phyloP scores from a whole-genome alignment of 2,113 vertebrate genomes.

The Esox niger region DNA sequence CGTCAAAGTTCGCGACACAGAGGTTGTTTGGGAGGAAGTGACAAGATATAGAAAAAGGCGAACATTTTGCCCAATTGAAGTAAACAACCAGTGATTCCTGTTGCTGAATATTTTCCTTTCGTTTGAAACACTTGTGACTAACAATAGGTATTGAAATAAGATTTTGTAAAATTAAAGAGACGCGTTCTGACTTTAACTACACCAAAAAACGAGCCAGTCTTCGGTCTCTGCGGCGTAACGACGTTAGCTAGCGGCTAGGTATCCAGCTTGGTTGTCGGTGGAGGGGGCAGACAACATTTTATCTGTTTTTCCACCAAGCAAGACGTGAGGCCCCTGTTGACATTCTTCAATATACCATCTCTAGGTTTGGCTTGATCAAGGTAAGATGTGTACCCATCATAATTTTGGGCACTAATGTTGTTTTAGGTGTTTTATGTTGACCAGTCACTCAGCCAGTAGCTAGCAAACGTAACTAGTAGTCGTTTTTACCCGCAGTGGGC shows the following conservation, averaged over 20 bases:
- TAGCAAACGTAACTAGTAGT: too few relatives aligned
- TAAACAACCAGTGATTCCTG: not conserved
- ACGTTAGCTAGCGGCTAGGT: too few relatives aligned
- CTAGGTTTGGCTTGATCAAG: not conserved
- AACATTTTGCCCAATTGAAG: not conserved
- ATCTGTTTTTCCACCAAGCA: not conserved
- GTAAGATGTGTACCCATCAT: not conserved
- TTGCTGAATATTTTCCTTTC: not conserved
- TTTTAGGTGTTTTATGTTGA: not conserved
- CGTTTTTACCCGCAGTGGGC: too few relatives aligned
- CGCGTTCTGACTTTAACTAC: not conserved
- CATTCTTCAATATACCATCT: not conserved
- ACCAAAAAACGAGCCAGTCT: not conserved
- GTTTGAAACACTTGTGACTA: not conserved
- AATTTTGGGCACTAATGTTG: not conserved
- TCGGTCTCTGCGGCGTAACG: not conserved
- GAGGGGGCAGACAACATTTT: not conserved
- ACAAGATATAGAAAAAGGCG: slow-evolving; percentile 30
- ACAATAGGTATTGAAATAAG: not conserved
- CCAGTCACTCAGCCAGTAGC: not conserved
- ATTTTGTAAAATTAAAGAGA: not conserved
- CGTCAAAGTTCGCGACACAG: slow-evolving; percentile 42
- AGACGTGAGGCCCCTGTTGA: not conserved
- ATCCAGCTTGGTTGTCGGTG: not conserved
- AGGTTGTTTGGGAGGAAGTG: slow-evolving; percentile 74